A percentile compares a stretch with the other conserved stretches of the same genome.
These are phyloP conservation scores for Oncorhynchus gorbuscha DNA, from an alignment of 2,113 vertebrate genomes.

Conservation along the genomic window DNA sequence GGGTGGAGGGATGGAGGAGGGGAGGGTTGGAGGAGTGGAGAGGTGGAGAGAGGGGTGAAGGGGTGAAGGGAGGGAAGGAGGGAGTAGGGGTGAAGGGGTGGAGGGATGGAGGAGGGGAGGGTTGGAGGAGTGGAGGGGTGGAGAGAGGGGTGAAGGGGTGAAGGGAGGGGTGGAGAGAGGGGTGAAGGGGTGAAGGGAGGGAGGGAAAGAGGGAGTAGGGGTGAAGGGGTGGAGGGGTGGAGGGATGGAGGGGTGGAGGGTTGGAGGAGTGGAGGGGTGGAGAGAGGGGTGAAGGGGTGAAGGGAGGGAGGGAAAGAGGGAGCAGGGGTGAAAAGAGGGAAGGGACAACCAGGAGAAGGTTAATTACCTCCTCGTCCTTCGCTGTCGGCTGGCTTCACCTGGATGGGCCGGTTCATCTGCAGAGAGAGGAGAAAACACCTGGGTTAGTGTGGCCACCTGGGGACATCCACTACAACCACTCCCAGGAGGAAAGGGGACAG, in stretches of 20 bases:
- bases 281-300: constrained; percentile 25
- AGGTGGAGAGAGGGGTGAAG: constrained; percentile 15
- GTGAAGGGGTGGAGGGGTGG: too few relatives aligned
- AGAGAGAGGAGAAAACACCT: constrained; percentile 52
- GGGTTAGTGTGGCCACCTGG: constrained; percentile 46
- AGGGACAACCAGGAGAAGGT: constrained; percentile 61
- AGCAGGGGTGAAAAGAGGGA: neutral
- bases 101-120: neutral
- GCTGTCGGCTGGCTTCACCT: constrained; percentile 98
- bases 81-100: too few relatives aligned
- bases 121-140: constrained; percentile 30
- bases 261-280: constrained; percentile 33
- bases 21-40: constrained; percentile 29
- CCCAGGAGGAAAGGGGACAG: constrained; percentile 6
- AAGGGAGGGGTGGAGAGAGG: constrained; percentile 1
- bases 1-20: constrained; percentile 10
- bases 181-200: constrained; percentile 18
- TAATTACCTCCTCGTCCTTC: constrained; percentile 98
- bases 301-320: neutral
- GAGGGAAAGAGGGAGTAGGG: neutral
- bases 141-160: constrained; percentile 26
- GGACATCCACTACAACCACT: constrained; percentile 5
- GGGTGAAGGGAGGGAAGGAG: constrained; percentile 5
- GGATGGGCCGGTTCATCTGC: constrained; percentile 98
- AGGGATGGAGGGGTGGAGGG: neutral